Evolutionary conservation across 2,888 invertebrate genomes (phyloP), one percentile per base, ranked within the genome.

Genomic region (Osedax fenrisi): DNA sequence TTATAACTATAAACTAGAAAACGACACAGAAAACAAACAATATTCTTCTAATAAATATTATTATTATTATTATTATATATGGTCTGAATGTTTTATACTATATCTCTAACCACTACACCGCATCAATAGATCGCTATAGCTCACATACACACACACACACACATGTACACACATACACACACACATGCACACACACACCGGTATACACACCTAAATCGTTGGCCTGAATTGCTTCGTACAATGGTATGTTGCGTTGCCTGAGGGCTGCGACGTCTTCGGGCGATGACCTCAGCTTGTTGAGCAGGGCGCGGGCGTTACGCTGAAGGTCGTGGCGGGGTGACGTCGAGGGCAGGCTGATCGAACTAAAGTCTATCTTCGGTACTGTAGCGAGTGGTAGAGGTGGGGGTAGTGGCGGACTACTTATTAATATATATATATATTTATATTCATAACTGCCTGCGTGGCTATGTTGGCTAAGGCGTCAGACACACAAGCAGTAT

Each of bases 191-290:
- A n/a, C n/a, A n/a, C n/a, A n/a, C n/a, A n/a, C n/a, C n/a, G n/a
- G n/a, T n/a, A n/a, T n/a, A n/a, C n/a, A n/a, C 79, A 86, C 86
- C 91, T 78, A 91, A 87, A 84, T 90, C 90, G 26, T 92, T 93
- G 80, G 90, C 91, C 0, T 91, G 87, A 26, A 95, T 85, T 22
- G 96, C 94, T 84, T 94, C 94, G 10, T 95, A 94, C 76, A 96
- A 86, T 78, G 90, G 88, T 3, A 94, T 92, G 86, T 96, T 96
- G 81, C 95, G 92, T 84, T 95, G 94, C 83, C 82, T 76, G 3
- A 84, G 78, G 24, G 80, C 78, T 24, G 78, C 79, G 0, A 83
- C 83, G 74, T 83, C 82, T 69, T 81, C 81, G 5, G 76, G 76
- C 5, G 41, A 41, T 10, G 10, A 10, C 5, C 41, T 5, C 5